Base-by-base conservation (phyloP, 23 tunicate genomes). In the Halocynthia aurantium region DNA sequence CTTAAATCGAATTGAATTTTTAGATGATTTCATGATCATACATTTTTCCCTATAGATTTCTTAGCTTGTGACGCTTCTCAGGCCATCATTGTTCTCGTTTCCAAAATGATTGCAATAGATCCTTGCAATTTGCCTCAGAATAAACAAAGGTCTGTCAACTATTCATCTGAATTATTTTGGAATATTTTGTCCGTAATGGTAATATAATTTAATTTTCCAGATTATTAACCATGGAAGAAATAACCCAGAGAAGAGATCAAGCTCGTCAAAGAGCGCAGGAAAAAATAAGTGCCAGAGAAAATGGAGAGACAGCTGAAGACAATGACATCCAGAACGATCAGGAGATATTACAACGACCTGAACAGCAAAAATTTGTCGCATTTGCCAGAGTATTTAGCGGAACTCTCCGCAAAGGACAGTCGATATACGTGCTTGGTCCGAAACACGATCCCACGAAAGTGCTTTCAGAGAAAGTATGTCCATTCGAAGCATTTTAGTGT, bases 301-400 rank as follows among this genome's bases (percentile, higher is more conserved):
- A 65, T 20, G 31, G 2, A 9, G 17, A 20, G 18, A 10, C 62
- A 19, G 70, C 10, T 11, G 17, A 11, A 65, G 70, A 65, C 22
- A 65, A 65, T 65, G 17, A 15, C 50, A 63, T 53, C 31, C 19
- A 20, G 8, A 15, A 52, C 8, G 58, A 44, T 40, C 19, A 53
- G 54, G 76, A 78, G 52, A 51, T 52, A 7, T 58, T 58, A 57
- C 50, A 76, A 58, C 52, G 74, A 22, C 10, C 44, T 15, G 75
- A 76, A 19, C 57, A 69, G 5, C 83, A 73, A 15, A 78, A 77
- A 6, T 85, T 94, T 68, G 67, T 94, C 13, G 99, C 99, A 7
- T 84, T 94, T 73, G 95, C 95, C 8, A 81, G 99, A 13, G 91
- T 94, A 8, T 94, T 94, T 61, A 94, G 99, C 79, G 99, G 99